A percentile compares a stretch with the other conserved stretches of the same genome.
These are phyloP conservation scores for Boloria euphrosyne DNA, from an alignment of 2,888 invertebrate genomes.

Conservation along the genomic window DNA sequence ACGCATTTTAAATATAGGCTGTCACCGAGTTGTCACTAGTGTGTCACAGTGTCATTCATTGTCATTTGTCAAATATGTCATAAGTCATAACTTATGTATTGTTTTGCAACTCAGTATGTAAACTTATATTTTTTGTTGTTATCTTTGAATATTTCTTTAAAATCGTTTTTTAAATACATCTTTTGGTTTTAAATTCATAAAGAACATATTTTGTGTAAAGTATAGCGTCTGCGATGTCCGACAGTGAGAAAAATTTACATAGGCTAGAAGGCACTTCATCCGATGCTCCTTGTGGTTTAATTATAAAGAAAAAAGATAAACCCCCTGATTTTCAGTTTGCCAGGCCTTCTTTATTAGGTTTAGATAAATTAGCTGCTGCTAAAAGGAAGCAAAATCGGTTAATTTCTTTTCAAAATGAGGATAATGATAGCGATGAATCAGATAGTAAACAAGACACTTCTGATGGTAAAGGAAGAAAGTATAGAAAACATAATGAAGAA, in stretches of 20 bases:
- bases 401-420: constrained; percentile 84
- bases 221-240: constrained; percentile 53
- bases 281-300: constrained; percentile 86
- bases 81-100: too few relatives aligned
- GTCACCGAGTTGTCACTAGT: too few relatives aligned
- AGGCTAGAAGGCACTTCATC: constrained; percentile 86
- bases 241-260: constrained; percentile 84
- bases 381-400: constrained; percentile 86
- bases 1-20: too few relatives aligned
- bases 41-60: too few relatives aligned
- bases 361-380: constrained; percentile 92
- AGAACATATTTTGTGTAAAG: too few relatives aligned
- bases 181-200: too few relatives aligned
- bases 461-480: constrained; percentile 81
- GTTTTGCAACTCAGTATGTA: too few relatives aligned
- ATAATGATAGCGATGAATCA: constrained; percentile 55
- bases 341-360: constrained; percentile 88
- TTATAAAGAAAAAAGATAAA: constrained; percentile 85
- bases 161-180: too few relatives aligned
- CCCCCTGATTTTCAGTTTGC: constrained; percentile 88
- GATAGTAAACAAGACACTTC: constrained; percentile 49
- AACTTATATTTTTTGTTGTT: too few relatives aligned
- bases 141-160: too few relatives aligned
- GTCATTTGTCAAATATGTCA: too few relatives aligned
- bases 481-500: constrained; percentile 91